Evolutionary conservation across 2,113 vertebrate species (phyloP).

Genomic region (Colinus virginianus): DNA sequence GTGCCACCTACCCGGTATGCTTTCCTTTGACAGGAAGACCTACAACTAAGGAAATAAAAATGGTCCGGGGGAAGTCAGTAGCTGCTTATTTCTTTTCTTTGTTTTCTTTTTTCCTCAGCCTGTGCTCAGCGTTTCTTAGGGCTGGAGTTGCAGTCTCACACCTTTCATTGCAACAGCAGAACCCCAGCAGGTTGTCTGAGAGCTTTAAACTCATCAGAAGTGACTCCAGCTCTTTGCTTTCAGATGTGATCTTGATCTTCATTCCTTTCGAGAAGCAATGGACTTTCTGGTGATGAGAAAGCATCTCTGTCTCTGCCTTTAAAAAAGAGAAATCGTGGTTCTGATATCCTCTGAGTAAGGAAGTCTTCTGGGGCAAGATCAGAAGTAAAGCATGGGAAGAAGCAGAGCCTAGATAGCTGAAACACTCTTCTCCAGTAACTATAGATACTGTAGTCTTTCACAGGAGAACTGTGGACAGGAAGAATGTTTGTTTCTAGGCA

Average conservation of each 20-base stretch:
- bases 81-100: background rate
- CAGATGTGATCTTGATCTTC: background rate
- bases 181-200: background rate
- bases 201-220: conserved; percentile 23
- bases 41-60: background rate
- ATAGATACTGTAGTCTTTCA: conserved; percentile 65
- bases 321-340: background rate
- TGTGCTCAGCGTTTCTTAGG: background rate
- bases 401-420: conserved; percentile 48
- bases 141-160: background rate
- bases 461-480: conserved; percentile 49
- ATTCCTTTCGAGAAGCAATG: background rate
- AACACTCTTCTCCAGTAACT: conserved; percentile 56
- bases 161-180: background rate
- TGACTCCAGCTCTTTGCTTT: conserved; percentile 8
- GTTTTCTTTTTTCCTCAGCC: background rate
- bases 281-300: background rate
- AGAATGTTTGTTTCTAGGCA: conserved; percentile 67
- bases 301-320: background rate
- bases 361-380: background rate
- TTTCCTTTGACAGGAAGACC: conserved; percentile 6
- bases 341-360: background rate
- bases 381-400: conserved; percentile 23
- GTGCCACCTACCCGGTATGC: conserved; percentile 1
- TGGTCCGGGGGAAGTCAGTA: background rate